Base-by-base conservation (phyloP, 2,113 vertebrate genomes). In the Pycnonotus jocosus region DNA sequence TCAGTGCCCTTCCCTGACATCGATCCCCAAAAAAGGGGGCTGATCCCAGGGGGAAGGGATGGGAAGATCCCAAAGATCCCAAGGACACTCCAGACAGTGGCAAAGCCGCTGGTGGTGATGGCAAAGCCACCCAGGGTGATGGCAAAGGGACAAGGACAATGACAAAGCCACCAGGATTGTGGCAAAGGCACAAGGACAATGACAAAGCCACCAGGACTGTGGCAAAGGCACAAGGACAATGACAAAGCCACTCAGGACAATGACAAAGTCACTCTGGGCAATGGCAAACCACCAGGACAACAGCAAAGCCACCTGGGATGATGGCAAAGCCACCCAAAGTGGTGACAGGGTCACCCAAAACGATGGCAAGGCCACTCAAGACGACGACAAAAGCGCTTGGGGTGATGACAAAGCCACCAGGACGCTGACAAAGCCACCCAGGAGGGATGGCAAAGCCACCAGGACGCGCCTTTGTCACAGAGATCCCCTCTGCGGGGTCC, bases 31-130 rank as follows among this genome's bases (percentile, higher is more conserved):
- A 4, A 24, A 69, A 40, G 0, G 9, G 44, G 48, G 60, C 47
- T 1, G n/a, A 9, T 72, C 22, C 9, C 33, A 0, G 19, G 24
- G 40, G 65, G 12, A 10, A 9, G 48, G 30, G 38, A 15, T 3
- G n/a, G n/a, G 28, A 18, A 85, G 48, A 72, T 54, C 6, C 38
- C 38, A 38, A 38, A 38, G 38, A 21, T 5, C 31, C 50, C 22
- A 21, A 33, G 47, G 17, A 8, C 3, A 0, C 45, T 6, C 18
- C 0, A 9, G 31, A 6, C 4, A 2, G 24, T 0, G 44, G 16
- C 61, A 62, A 42, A 70, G 66, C 4, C 42, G 1, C 45, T 19
- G 1, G 24, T 2, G 37, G 60, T 13, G 74, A 8, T 28, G 47
- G 30, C 38, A 25, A 18, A 40, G 35, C 15, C 65, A 58, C 53